Base-by-base conservation (phyloP, 2,797 vertebrate genomes). In the Micromesistius poutassou region DNA sequence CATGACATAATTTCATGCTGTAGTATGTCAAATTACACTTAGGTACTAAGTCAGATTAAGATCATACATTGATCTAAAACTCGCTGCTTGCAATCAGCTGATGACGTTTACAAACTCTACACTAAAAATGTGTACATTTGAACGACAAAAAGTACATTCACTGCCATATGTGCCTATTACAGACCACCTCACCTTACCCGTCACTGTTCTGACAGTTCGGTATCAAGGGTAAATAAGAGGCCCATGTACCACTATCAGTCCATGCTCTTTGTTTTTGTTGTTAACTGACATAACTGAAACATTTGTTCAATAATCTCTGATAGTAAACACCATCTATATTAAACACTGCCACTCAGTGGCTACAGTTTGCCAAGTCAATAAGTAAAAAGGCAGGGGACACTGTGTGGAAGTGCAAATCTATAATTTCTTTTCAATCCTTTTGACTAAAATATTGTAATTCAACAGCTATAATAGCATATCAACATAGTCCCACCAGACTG, bases 331-430 rank as follows among this genome's bases (percentile, higher is more conserved):
- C 55, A 62, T 62, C 6, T 25, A 25, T 28, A 68, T 28, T 68
- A 68, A 68, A 68, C 62, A 68, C n/a, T n/a, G 55, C 22, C 55
- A 25, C 55, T 25, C n/a, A 68, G 62, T 68, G 62, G 62, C 62
- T 12, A 25, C n/a, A 68, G n/a, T 68, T 8, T 28, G 62, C 62
- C n/a, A 68, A 10, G 62, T 68, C 62, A 10, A 68, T 68, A 25
- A 68, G 28, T 68, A n/a, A n/a, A 68, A 68, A 68, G 62, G 62
- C n/a, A 28, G n/a, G 62, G 25, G 62, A 68, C 10, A 12, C 25
- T 68, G 46, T 42, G 40, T 42, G 16, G 55, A 28, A 68, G 62
- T 68, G 25, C 62, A 68, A 68, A 68, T 68, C 62, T 7, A 62
- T 25, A 2, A 68, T 25, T 28, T 28, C 3, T n/a, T 25, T 25